These are phyloP conservation scores for Synaphobranchus kaupii DNA, from an alignment of 2,797 vertebrate species.

Conservation along the genomic window DNA sequence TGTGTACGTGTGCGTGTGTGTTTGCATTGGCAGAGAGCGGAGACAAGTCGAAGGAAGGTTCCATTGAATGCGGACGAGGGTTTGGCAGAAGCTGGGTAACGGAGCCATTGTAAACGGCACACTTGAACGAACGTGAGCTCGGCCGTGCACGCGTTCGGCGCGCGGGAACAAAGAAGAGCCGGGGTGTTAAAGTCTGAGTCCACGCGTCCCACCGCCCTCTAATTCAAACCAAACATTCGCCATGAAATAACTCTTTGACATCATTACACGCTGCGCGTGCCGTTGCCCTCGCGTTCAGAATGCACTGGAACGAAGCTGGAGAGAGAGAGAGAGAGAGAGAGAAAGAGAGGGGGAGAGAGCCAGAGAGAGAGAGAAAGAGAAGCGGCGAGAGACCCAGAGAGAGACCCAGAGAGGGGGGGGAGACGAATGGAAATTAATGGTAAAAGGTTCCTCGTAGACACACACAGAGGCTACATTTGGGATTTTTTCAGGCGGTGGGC, in stretches of 20 bases:
- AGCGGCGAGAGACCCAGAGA: too few relatives aligned
- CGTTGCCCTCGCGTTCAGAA: conserved; percentile 54
- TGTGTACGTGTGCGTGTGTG: neutral
- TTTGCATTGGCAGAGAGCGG: neutral
- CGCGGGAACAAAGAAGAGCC: neutral
- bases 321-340: neutral
- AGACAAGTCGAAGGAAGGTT: neutral
- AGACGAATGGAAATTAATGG: neutral
- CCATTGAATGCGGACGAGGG: conserved; percentile 27
- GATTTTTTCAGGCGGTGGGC: neutral
- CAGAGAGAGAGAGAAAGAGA: too few relatives aligned
- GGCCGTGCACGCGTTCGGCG: neutral
- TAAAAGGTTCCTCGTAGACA: conserved; percentile 47
- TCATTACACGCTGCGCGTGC: conserved; percentile 60
- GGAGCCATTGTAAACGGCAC: neutral
- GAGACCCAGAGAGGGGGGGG: too few relatives aligned
- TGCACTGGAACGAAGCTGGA: conserved; percentile 15
- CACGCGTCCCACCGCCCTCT: conserved; percentile 55
- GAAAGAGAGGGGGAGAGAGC: neutral
- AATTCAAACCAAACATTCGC: conserved; percentile 61
- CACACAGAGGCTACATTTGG: neutral
- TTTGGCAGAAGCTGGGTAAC: conserved; percentile 25
- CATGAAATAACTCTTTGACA: conserved; percentile 62
- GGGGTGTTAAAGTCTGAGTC: conserved; percentile 43
- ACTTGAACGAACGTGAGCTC: neutral